Percentiles rank a stretch among this genome's conserved stretches.
Conservation (phyloP, 35 echinoderm and acorn worm species). For the Lytechinus variegatus region DNA sequence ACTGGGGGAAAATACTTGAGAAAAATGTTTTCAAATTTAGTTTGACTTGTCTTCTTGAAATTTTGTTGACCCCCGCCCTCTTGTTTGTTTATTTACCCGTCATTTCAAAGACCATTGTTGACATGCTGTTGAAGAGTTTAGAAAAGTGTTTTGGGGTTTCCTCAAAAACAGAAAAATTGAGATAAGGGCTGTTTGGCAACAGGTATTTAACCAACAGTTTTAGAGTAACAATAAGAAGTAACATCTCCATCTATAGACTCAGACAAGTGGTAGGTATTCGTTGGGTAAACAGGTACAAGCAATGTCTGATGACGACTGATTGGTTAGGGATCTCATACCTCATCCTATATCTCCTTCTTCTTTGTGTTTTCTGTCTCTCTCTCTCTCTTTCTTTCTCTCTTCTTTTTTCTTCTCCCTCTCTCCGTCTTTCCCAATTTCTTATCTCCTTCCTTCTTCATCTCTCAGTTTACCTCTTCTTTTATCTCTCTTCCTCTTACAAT, state of each 20-base stretch:
- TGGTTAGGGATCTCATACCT: not conserved
- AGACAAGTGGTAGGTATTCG: not conserved
- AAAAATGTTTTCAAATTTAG: not conserved
- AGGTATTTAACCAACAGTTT: not conserved
- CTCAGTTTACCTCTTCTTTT: no score
- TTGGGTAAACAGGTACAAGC: not conserved
- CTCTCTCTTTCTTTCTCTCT: no score
- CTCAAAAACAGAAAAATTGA: not conserved
- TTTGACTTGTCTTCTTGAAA: not conserved
- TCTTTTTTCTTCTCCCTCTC: no score
- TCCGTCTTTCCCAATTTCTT: no score
- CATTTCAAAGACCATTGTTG: not conserved
- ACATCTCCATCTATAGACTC: not conserved
- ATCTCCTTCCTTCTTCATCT: no score
- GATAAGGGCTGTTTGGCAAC: not conserved
- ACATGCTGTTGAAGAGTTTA: not conserved
- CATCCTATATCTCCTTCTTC: no score
- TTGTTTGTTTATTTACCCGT: not conserved
- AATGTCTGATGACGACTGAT: not conserved
- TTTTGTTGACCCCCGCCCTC: not conserved
- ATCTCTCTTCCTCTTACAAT: no score
- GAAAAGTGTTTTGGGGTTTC: not conserved
- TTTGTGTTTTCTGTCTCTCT: no score
- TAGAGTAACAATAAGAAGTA: not conserved
- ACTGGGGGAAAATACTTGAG: not conserved